phyloP scores from a whole-genome alignment of 2,888 invertebrate species.

The Caenorhabditis sp. region DNA sequence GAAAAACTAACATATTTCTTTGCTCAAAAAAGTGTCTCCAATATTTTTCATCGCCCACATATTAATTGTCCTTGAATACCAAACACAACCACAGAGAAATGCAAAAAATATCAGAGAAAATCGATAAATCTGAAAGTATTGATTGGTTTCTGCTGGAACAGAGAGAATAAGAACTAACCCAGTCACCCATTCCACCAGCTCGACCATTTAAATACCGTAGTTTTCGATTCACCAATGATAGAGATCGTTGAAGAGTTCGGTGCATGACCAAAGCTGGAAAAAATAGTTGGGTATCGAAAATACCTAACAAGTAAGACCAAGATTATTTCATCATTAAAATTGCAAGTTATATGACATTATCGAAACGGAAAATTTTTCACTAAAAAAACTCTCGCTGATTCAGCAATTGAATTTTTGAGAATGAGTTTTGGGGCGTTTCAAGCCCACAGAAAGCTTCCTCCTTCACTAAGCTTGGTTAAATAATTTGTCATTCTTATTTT shows the following conservation, averaged over 20 bases:
- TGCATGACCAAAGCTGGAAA: constrained; percentile 11
- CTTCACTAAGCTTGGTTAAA: too few relatives aligned
- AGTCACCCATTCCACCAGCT: constrained; percentile 30
- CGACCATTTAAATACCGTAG: constrained; percentile 28
- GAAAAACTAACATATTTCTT: constrained; percentile 51
- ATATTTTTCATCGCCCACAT: constrained; percentile 70
- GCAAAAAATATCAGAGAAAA: constrained; percentile 51
- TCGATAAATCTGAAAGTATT: constrained; percentile 43
- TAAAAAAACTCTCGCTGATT: too few relatives aligned
- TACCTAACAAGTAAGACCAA: too few relatives aligned
- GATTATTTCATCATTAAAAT: too few relatives aligned
- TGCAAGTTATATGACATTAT: too few relatives aligned
- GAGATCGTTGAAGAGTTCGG: constrained; percentile 23
- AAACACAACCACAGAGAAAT: constrained; percentile 53
- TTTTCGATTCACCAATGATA: constrained; percentile 22
- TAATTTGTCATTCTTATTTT: too few relatives aligned
- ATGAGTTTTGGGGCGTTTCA: too few relatives aligned
- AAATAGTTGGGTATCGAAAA: not conserved
- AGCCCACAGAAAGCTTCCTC: too few relatives aligned
- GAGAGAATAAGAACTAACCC: constrained; percentile 17
- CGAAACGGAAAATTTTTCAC: too few relatives aligned
- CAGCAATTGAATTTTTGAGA: too few relatives aligned
- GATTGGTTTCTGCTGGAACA: not conserved
- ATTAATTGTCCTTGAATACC: constrained; percentile 66
- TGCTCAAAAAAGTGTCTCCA: constrained; percentile 64